Base-by-base conservation (phyloP, 2,797 vertebrate genomes). In the Halcyon smyrnensis region DNA sequence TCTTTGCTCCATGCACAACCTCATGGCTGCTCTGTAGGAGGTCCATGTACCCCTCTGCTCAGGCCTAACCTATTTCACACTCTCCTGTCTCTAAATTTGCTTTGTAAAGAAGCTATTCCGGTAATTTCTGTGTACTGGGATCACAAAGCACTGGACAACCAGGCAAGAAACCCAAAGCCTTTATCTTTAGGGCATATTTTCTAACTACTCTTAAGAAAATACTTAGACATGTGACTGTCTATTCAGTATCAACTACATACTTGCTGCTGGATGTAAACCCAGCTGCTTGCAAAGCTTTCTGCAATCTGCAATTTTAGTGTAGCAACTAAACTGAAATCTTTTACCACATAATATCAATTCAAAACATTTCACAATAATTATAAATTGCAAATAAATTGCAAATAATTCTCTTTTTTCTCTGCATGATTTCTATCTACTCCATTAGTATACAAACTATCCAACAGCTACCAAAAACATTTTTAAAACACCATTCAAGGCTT, bases 291-390 rank as follows among this genome's bases (percentile, higher is more conserved):
- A 93, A 93, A 93, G 73, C 64, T 56, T 68, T 67, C 43, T 28
- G 36, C 27, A 77, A 90, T 67, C 43, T 28, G 36, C 24, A 77
- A 90, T 86, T 67, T 95, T 59, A 90, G 54, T 54, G 63, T 53
- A 84, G 65, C 48, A 86, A 71, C 62, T 82, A 65, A 43, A 90
- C 71, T 81, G 64, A 43, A 90, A 57, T 74, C 14, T 84, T 86
- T 73, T 27, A 50, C 69, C 69, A 43, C 32, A 28, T 65, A 69
- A 60, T 75, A 84, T 53, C 39, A 71, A 39, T 27, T 91, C 76
- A 95, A 88, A 93, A 69, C 80, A 73, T 91, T 76, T 79, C 93
- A 90, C 13, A 76, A 71, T 54, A 68, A 95, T 85, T 67, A 81
- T 25, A 85, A 93, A 90, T 27, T 59, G 65, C 51, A 86, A 91